These are phyloP conservation scores for Dallia pectoralis DNA, from an alignment of 2,797 vertebrate species.

Conservation along the genomic window DNA sequence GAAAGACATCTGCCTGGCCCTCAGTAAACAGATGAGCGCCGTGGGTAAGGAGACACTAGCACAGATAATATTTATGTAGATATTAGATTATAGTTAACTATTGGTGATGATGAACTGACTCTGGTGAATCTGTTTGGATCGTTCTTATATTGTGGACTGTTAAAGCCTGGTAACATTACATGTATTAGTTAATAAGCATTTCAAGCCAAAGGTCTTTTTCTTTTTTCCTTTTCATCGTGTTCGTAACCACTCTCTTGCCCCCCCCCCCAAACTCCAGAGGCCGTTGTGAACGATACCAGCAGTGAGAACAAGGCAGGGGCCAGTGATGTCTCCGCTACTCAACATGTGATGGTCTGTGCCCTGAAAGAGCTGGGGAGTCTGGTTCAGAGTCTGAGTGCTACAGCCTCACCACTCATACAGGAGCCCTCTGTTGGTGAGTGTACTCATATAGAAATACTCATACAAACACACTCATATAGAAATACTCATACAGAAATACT, in stretches of 20 bases:
- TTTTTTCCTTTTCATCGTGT: too few relatives aligned
- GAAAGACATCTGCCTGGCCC: slow-evolving; percentile 98
- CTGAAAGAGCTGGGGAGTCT: slow-evolving; percentile 95
- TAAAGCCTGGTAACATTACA: neutral
- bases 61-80: too few relatives aligned
- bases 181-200: neutral
- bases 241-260: neutral
- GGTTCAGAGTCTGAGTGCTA: slow-evolving; percentile 94
- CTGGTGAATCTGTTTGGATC: slow-evolving; percentile 24
- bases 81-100: too few relatives aligned
- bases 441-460: neutral
- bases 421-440: slow-evolving; percentile 91
- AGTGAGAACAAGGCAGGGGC: slow-evolving; percentile 91
- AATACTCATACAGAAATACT: neutral
- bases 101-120: slow-evolving; percentile 32
- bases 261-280: slow-evolving; percentile 75
- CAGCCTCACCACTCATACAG: slow-evolving; percentile 94
- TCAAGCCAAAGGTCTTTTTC: neutral
- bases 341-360: slow-evolving; percentile 98
- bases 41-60: slow-evolving; percentile 94
- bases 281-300: slow-evolving; percentile 92
- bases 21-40: slow-evolving; percentile 98
- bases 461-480: neutral
- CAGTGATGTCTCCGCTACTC: slow-evolving; percentile 92
- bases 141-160: neutral